These are phyloP conservation scores for Xerus rutilus DNA, from an alignment of 2,797 vertebrate species.

Conservation along the genomic window DNA sequence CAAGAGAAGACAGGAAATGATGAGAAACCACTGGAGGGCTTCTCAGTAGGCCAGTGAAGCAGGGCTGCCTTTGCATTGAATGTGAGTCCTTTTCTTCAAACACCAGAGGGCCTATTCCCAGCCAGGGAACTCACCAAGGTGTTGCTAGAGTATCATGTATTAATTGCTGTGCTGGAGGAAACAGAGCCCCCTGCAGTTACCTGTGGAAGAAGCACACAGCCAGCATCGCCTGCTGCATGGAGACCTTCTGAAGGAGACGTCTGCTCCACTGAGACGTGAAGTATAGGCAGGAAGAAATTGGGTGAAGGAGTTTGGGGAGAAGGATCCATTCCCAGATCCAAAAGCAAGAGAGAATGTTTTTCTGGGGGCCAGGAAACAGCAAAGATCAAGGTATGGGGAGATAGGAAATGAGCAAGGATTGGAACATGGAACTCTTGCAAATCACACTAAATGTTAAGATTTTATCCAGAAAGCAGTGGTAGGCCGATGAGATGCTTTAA, in stretches of 20 bases:
- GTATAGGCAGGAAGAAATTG: neutral
- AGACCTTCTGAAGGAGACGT: neutral
- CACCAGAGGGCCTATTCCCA: neutral
- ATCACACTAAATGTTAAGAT: neutral
- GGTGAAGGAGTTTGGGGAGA: no score
- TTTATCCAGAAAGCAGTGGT: neutral
- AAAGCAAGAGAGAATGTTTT: neutral
- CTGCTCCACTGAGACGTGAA: neutral
- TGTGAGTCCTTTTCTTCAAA: neutral
- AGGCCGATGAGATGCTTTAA: neutral
- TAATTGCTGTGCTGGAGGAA: neutral
- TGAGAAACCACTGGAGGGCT: neutral
- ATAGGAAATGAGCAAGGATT: neutral
- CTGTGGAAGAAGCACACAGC: neutral
- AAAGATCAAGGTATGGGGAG: neutral
- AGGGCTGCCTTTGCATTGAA: neutral
- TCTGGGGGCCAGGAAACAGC: neutral
- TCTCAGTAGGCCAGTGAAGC: neutral
- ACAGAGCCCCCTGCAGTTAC: neutral
- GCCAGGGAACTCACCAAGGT: neutral
- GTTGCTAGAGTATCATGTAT: neutral
- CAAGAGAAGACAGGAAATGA: neutral
- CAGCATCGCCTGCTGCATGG: neutral
- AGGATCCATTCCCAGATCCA: neutral
- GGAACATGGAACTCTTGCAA: no score